Evolutionary conservation across 2,888 invertebrate genomes (phyloP).

Genomic region (Plagiodera versicolora): DNA sequence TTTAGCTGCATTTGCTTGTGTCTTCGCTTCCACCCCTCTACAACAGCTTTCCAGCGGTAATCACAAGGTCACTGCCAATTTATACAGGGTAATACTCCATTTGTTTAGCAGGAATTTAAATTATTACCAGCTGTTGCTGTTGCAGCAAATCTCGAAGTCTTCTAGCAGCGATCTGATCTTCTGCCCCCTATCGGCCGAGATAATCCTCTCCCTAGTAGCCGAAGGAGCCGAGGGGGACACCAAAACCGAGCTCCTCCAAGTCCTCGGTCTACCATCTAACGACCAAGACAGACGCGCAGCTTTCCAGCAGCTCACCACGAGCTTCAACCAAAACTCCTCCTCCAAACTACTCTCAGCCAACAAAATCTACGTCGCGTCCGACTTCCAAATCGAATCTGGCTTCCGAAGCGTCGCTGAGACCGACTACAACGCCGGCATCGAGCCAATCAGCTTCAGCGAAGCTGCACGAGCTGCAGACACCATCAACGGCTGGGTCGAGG

Average conservation of each 20-base stretch:
- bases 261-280: slow-evolving; percentile 33
- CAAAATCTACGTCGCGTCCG: slow-evolving; percentile 65
- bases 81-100: slow-evolving; percentile 8
- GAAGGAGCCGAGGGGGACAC: slow-evolving; percentile 46
- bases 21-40: neutral
- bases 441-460: slow-evolving; percentile 8
- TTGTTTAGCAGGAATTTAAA: too few species aligned
- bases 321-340: slow-evolving; percentile 30
- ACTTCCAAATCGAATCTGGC: slow-evolving; percentile 58
- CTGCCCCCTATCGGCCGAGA: slow-evolving; percentile 41
- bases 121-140: too few species aligned
- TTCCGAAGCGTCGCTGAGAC: slow-evolving; percentile 62
- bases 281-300: slow-evolving; percentile 22
- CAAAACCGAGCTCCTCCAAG: slow-evolving; percentile 35
- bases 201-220: slow-evolving; percentile 41
- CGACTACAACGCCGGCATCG: slow-evolving; percentile 60
- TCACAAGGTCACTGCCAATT: neutral
- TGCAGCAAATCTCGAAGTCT: neutral
- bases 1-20: neutral
- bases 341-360: slow-evolving; percentile 42
- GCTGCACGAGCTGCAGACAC: slow-evolving; percentile 29
- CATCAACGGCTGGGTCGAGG: slow-evolving; percentile 50
- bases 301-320: slow-evolving; percentile 34
- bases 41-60: slow-evolving; percentile 1
- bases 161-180: slow-evolving; percentile 8